Percentiles rank a stretch among this genome's conserved stretches.
Evolutionary conservation across 1,140 invertebrate species (phyloP).

Genomic region (Capitella teleta): DNA sequence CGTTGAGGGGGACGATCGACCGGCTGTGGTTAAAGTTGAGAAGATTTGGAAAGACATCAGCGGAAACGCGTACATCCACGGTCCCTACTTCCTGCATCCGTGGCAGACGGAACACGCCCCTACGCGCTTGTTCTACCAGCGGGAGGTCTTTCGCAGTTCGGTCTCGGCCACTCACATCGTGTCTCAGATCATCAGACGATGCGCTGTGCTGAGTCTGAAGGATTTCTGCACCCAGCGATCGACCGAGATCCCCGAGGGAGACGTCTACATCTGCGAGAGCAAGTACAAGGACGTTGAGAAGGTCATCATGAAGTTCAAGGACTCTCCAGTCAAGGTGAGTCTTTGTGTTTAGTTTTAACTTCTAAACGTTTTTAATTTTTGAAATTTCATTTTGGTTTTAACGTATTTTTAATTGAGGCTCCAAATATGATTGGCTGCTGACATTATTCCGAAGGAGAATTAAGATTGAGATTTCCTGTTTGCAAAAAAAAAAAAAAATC

Average conservation of each 20-base stretch:
- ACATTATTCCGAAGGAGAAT: too few relatives aligned
- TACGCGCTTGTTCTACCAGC: conserved; percentile 74
- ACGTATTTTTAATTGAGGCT: too few relatives aligned
- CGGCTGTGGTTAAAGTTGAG: not conserved
- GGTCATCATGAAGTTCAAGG: conserved; percentile 51
- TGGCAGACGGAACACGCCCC: conserved; percentile 66
- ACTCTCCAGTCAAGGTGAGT: conserved; percentile 32
- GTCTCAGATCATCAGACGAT: conserved; percentile 64
- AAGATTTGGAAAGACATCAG: conserved; percentile 14
- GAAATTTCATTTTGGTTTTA: too few relatives aligned
- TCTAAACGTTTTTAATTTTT: too few relatives aligned
- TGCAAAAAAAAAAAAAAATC: too few relatives aligned
- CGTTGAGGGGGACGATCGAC: not conserved
- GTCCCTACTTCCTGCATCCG: conserved; percentile 82
- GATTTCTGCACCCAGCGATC: conserved; percentile 85
- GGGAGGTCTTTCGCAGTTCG: conserved; percentile 85
- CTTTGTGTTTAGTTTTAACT: too few relatives aligned
- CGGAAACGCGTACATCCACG: conserved; percentile 73
- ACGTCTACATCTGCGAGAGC: conserved; percentile 88
- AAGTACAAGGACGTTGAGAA: conserved; percentile 81
- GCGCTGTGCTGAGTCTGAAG: conserved; percentile 76
- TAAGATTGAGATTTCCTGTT: too few relatives aligned
- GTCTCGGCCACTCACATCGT: conserved; percentile 81
- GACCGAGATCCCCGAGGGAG: conserved; percentile 84
- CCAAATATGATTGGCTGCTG: too few relatives aligned